Evolutionary conservation across 2,888 invertebrate species (phyloP), one percentile per base, ranked within the genome.

Genomic region (Cyclophora punctaria): DNA sequence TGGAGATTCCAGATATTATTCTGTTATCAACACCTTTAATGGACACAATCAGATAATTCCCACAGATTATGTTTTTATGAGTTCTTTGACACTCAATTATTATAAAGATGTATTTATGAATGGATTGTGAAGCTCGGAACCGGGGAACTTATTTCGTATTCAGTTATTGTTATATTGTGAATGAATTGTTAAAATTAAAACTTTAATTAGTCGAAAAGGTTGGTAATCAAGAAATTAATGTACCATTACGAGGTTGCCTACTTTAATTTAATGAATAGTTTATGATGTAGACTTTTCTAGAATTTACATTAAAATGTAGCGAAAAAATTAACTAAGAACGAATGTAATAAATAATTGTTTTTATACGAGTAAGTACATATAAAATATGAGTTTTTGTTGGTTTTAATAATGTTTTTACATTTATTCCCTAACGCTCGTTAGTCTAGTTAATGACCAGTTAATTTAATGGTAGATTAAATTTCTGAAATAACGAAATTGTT

Each of bases 81-180:
- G 62, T 59, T 62, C 51, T 50, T 62, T 61, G 59, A 56, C 58
- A 58, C 58, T 53, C 53, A 51, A 62, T 62, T 59, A 58, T 48
- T 37, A 40, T 54, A 59, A 58, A 58, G 49, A 59, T 56, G 51
- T 50, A 56, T 46, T 59, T 61, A 54, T 56, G 57, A 60, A 64
- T 62, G 57, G 58, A 55, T 47, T 59, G 51, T 62, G 62, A 64
- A 60, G 57, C 57, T 61, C 53, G 58, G 59, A 60, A 60, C 58
- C 56, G 53, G 53, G 53, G 48, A 57, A 56, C 46, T 55, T 46
- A 52, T 56, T 58, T 56, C 43, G 51, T 56, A 57, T 57, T 50
- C 20, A 20, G 20, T 20, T 20, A 20, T 20, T 20, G 20, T 20
- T 20, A 20, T 20, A 52, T 55, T 50, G 60, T 60, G 60, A 55